Percentiles rank a stretch among this genome's conserved stretches.
phyloP scores from a whole-genome alignment of 2,888 invertebrate genomes.

The Cerceris ruficornis region DNA sequence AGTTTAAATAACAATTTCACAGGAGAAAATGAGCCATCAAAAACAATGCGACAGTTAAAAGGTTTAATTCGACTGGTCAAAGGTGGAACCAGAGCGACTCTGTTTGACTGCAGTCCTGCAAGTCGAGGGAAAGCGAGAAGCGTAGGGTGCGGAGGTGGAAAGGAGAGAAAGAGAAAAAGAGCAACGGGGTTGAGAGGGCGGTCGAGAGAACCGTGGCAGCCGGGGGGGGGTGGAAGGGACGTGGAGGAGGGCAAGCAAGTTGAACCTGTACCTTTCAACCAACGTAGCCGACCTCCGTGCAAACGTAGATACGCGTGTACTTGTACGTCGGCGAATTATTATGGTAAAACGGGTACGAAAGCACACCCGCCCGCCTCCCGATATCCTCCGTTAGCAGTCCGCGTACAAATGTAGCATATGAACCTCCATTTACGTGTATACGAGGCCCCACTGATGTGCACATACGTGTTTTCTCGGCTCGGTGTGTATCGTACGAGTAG shows the following conservation, averaged over 20 bases:
- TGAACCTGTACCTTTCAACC: constrained; percentile 67
- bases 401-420: constrained; percentile 43
- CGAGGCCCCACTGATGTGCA: constrained; percentile 17
- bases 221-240: constrained; percentile 11
- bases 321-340: constrained; percentile 66
- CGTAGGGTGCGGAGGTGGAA: constrained; percentile 26
- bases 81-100: constrained; percentile 62
- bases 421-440: constrained; percentile 13
- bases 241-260: constrained; percentile 52
- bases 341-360: constrained; percentile 69
- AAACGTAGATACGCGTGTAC: constrained; percentile 62
- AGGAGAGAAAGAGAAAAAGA: constrained; percentile 46
- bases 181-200: constrained; percentile 25
- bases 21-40: constrained; percentile 77
- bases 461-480: constrained; percentile 46
- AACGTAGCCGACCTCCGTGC: constrained; percentile 62
- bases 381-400: constrained; percentile 61
- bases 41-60: constrained; percentile 74
- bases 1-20: constrained; percentile 75
- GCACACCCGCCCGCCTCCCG: constrained; percentile 49
- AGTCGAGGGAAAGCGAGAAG: constrained; percentile 51
- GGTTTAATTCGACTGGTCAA: constrained; percentile 75
- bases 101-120: constrained; percentile 63
- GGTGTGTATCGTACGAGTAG: constrained; percentile 63
- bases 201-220: neutral